Base-by-base conservation (phyloP, 1,140 invertebrate genomes). In the Teleopsis dalmanni region DNA sequence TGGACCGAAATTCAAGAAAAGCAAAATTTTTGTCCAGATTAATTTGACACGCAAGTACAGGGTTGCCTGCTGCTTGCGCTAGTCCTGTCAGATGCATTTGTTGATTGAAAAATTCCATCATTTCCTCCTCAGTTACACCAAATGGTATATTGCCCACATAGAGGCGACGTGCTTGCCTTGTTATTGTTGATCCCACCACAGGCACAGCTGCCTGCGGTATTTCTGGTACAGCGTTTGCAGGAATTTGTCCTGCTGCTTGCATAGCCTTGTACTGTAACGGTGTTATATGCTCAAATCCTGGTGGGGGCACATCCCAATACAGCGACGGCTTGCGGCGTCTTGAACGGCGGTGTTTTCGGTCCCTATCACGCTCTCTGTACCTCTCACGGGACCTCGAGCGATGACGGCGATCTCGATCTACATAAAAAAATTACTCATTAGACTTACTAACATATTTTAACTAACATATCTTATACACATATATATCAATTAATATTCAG, bases 21-120 rank as follows among this genome's bases (percentile, higher is more conserved):
- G 97, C 97, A 80, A 99, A 99, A 75, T 99, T 99, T 76, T 99
- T 99, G 71, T 99, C 97, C 65, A 99, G 79, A 79, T 99, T 99
- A 35, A 93, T 94, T 71, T 99, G 97, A 71, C 96, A 98, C 3
- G 95, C 94, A 18, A 99, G 78, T 27, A 99, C 93, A 10, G 97
- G 95, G 75, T 96, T 97, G 31, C 96, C 96, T 58, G 71, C 65
- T 2, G 94, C 94, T 75, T 98, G 95, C 2, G 94, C 91, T 53
- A 98, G 77, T 25, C 93, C 94, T 57, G 91, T 93, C 6, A 96
- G 77, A 75, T 97, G 93, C 95, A 98, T 98, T 74, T 98, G 95
- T 68, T 96, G 89, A 75, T 98, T 98, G 78, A 99, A 99, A 71
- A 98, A 98, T 62, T 98, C 94, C 88, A 98, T 95, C 83, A 99